phyloP scores from a whole-genome alignment of 2,797 vertebrate species.

The Echeneis naucrates region DNA sequence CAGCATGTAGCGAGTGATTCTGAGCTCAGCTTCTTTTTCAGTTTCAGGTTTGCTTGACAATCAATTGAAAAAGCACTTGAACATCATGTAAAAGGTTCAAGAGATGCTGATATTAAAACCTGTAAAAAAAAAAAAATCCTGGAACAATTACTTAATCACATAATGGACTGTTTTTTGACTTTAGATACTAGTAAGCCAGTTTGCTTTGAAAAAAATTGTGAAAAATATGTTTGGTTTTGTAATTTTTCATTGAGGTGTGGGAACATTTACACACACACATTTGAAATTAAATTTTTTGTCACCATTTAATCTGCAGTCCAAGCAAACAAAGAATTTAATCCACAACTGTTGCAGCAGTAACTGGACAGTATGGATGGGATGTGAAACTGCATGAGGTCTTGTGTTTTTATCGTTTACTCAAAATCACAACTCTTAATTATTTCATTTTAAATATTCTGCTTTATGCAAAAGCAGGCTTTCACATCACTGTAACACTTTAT shows the following conservation, averaged over 20 bases:
- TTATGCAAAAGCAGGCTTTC: slow-evolving; percentile 34
- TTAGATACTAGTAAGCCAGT: slow-evolving; percentile 52
- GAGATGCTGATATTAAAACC: background rate
- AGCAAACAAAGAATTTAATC: slow-evolving; percentile 24
- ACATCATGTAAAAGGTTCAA: background rate
- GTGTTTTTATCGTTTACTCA: slow-evolving; percentile 37
- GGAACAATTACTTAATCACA: slow-evolving; percentile 22
- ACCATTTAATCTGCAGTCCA: background rate
- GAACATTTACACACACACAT: slow-evolving; percentile 13
- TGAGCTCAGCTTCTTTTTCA: slow-evolving; percentile 52
- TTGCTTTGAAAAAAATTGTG: slow-evolving; percentile 37
- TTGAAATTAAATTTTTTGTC: slow-evolving; percentile 13
- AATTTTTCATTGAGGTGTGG: slow-evolving; percentile 18
- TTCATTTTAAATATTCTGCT: slow-evolving; percentile 36
- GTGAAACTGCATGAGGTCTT: slow-evolving; percentile 70
- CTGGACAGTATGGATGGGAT: slow-evolving; percentile 39
- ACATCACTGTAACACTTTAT: slow-evolving; percentile 51
- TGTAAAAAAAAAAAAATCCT: too few species aligned
- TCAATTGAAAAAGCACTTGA: slow-evolving; percentile 31
- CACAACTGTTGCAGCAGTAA: slow-evolving; percentile 17
- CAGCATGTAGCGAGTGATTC: slow-evolving; percentile 46
- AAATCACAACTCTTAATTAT: slow-evolving; percentile 10
- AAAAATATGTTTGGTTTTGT: slow-evolving; percentile 10
- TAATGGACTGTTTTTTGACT: slow-evolving; percentile 27
- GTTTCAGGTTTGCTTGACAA: slow-evolving; percentile 60